A percentile compares a stretch with the other conserved stretches of the same genome.
These are phyloP conservation scores for Malthinus seriepunctatus DNA, from an alignment of 2,888 invertebrate species.

Conservation along the genomic window DNA sequence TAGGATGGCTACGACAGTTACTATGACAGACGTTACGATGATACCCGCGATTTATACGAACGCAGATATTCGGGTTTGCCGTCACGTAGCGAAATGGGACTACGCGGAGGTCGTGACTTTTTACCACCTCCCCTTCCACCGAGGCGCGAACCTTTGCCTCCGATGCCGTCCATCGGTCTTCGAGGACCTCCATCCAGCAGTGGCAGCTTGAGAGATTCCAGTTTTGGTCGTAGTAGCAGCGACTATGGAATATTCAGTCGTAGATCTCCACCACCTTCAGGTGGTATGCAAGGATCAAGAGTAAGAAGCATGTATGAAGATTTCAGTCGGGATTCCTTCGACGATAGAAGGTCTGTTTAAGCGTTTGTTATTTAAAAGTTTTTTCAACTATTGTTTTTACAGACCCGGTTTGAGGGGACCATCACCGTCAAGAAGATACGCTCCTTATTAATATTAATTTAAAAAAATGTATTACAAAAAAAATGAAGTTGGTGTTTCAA, in stretches of 20 bases:
- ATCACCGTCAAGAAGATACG: conserved; percentile 83
- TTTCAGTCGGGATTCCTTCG: conserved; percentile 86
- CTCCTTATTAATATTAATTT: conserved; percentile 77
- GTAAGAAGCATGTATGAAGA: conserved; percentile 79
- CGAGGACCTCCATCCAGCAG: conserved; percentile 64
- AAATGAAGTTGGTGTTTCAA: no score
- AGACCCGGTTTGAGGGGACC: conserved; percentile 80
- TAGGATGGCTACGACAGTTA: conserved; percentile 77
- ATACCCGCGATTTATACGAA: conserved; percentile 79
- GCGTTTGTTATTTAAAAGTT: conserved; percentile 7
- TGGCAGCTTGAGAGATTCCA: conserved; percentile 67
- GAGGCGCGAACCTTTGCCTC: conserved; percentile 77
- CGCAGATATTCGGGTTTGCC: conserved; percentile 70
- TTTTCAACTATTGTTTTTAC: conserved; percentile 44
- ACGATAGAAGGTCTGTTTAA: conserved; percentile 74
- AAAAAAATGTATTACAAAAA: not conserved
- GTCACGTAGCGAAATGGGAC: conserved; percentile 54
- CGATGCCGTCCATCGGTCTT: conserved; percentile 62
- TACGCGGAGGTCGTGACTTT: conserved; percentile 63
- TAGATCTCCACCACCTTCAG: conserved; percentile 68
- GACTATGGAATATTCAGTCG: conserved; percentile 84
- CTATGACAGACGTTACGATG: conserved; percentile 81
- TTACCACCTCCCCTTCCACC: conserved; percentile 72
- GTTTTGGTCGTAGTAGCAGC: conserved; percentile 61
- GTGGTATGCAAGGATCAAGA: conserved; percentile 48